Evolutionary conservation across 2,113 vertebrate genomes (phyloP), one percentile per base, ranked within the genome.

Genomic region (Calyptomena viridis): DNA sequence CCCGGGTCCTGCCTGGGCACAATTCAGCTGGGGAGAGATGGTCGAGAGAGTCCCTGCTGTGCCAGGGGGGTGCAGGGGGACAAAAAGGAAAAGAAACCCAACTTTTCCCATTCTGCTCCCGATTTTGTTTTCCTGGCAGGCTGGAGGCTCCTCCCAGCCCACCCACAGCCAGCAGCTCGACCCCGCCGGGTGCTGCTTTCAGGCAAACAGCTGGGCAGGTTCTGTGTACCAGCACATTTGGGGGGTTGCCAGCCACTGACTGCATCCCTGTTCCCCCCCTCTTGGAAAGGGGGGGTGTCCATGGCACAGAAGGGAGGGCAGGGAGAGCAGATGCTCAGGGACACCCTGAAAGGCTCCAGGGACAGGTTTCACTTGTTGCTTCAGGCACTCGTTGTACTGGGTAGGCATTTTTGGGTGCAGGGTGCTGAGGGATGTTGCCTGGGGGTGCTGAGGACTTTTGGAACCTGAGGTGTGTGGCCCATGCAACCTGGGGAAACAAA

Each of bases 1-100:
- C 5, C 14, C 6, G 0, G 17, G 49, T 55, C 35, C 50, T 11
- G 33, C 46, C 46, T 44, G 0, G 2, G 74, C 44, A 33, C 64
- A 2, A 8, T 11, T 30, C 0, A 0, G 69, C 78, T 55, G 52
- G 0, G 1, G 47, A 24, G 60, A 42, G 30, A 1, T 2, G 35
- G 7, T 2, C 21, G 42, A 50, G 37, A 1, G 2, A 66, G 25
- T 69, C 9, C 39, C 13, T 2, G 0, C 27, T 3, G 56, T 27
- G 44, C 76, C n/a, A 15, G 22, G 11, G 35, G 35, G 44, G 19
- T 39, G 6, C 28, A 15, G 22, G 11, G n/a, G 11, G 2, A 8
- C 44, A 28, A 1, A 23, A 17, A 12, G 10, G 8, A 33, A n/a
- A 4, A 17, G 5, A 8, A 63, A 21, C 8, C 59, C 10, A 55